Percentiles rank a stretch among this genome's conserved stretches.
These are phyloP conservation scores for Podabrus alpinus DNA, from an alignment of 2,888 invertebrate genomes.

Conservation along the genomic window DNA sequence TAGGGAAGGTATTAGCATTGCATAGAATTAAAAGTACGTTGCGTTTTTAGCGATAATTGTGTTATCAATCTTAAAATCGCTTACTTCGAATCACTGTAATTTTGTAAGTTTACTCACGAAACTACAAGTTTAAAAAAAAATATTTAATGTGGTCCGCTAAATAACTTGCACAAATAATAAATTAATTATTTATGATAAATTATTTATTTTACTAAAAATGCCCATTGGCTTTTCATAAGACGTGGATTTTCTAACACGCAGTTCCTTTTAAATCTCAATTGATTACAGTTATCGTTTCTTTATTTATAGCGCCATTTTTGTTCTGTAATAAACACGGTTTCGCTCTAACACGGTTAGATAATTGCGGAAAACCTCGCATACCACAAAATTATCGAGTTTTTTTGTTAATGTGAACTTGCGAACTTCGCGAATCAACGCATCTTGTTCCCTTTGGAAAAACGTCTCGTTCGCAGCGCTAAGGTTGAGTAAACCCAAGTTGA, in stretches of 20 bases:
- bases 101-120: slow-evolving; percentile 14
- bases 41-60: slow-evolving; percentile 18
- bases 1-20: slow-evolving; percentile 7
- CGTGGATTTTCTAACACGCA: background rate
- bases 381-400: background rate
- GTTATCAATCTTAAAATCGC: slow-evolving; percentile 16
- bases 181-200: background rate
- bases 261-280: background rate
- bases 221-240: background rate
- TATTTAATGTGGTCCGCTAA: background rate
- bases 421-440: no score
- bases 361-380: background rate
- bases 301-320: background rate
- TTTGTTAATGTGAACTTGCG: no score
- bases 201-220: background rate
- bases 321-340: background rate
- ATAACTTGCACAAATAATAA: background rate
- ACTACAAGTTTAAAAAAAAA: background rate
- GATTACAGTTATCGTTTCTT: background rate
- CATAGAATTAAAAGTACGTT: slow-evolving; percentile 5
- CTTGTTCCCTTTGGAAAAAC: no score
- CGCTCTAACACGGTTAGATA: background rate
- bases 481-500: no score
- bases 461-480: no score
- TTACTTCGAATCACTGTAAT: slow-evolving; percentile 14